These are phyloP conservation scores for Drosophila niveifrons DNA, from an alignment of 2,888 invertebrate genomes.

Conservation along the genomic window DNA sequence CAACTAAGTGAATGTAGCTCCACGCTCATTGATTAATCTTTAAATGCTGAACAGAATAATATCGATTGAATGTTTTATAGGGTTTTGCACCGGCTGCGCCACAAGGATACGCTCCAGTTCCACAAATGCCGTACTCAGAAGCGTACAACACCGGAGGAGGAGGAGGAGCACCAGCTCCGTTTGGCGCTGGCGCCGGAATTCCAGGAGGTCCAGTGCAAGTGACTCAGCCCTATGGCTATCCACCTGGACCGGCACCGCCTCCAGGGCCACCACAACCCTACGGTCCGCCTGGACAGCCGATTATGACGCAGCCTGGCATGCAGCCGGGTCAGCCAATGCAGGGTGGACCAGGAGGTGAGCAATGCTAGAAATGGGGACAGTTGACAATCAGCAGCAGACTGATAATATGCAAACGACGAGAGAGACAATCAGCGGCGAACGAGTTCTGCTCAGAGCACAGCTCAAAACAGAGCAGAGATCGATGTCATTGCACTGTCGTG, in stretches of 20 bases:
- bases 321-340: conserved; percentile 61
- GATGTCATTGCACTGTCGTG: conserved; percentile 55
- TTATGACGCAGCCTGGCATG: conserved; percentile 82
- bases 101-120: conserved; percentile 84
- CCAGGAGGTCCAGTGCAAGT: conserved; percentile 8
- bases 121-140: conserved; percentile 77
- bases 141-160: conserved; percentile 41
- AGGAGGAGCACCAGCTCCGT: conserved; percentile 31
- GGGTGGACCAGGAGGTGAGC: conserved; percentile 61
- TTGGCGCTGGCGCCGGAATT: conserved; percentile 42
- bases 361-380: not conserved
- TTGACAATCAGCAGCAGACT: conserved; percentile 18
- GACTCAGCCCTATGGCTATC: conserved; percentile 50
- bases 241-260: conserved; percentile 51
- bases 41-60: conserved; percentile 1
- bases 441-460: conserved; percentile 18
- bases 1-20: not conserved
- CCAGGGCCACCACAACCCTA: conserved; percentile 59
- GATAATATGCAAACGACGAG: conserved; percentile 25
- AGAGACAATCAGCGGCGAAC: conserved; percentile 28
- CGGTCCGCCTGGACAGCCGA: conserved; percentile 64
- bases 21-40: not conserved
- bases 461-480: conserved; percentile 6
- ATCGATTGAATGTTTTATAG: conserved; percentile 49
- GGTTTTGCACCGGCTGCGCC: conserved; percentile 75